Evolutionary conservation across 2,797 vertebrate species (phyloP).

Genomic region (Esox lucius): DNA sequence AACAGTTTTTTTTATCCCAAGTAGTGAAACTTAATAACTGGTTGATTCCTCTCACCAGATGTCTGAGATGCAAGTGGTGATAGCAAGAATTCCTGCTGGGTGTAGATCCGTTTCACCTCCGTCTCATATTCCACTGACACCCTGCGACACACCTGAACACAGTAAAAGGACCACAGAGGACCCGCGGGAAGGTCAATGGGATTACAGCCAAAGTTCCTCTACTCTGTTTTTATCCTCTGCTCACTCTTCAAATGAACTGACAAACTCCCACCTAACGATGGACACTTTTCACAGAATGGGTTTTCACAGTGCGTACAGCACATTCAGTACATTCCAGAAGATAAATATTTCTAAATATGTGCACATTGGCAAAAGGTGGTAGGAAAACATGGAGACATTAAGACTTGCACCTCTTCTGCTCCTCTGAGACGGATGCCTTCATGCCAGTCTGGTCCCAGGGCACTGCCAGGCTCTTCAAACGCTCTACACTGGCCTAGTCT

Average conservation of each 20-base stretch:
- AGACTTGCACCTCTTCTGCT: constrained; percentile 75
- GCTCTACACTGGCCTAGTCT: constrained; percentile 37
- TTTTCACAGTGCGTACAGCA: neutral
- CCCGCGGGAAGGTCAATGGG: too few relatives aligned
- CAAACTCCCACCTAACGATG: neutral
- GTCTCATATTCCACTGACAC: constrained; percentile 86
- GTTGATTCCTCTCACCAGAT: constrained; percentile 54
- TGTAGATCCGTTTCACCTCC: constrained; percentile 84
- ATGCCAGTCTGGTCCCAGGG: constrained; percentile 96
- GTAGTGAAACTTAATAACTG: neutral
- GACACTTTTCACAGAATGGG: neutral
- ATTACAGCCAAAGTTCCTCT: neutral
- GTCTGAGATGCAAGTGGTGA: constrained; percentile 57
- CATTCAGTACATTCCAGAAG: too few relatives aligned
- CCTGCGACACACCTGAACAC: constrained; percentile 77
- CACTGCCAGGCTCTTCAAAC: constrained; percentile 75
- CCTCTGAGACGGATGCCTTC: constrained; percentile 85
- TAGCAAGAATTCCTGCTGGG: constrained; percentile 75
- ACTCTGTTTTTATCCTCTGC: neutral
- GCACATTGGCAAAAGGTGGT: neutral
- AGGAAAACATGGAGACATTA: neutral
- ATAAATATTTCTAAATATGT: too few relatives aligned
- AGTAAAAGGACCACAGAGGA: neutral
- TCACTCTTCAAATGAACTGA: neutral
- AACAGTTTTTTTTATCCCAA: too few relatives aligned